Percentiles rank a stretch among this genome's conserved stretches.
Conservation (phyloP, 2,888 invertebrate species). For the Rhaphigaster nebulosa region DNA sequence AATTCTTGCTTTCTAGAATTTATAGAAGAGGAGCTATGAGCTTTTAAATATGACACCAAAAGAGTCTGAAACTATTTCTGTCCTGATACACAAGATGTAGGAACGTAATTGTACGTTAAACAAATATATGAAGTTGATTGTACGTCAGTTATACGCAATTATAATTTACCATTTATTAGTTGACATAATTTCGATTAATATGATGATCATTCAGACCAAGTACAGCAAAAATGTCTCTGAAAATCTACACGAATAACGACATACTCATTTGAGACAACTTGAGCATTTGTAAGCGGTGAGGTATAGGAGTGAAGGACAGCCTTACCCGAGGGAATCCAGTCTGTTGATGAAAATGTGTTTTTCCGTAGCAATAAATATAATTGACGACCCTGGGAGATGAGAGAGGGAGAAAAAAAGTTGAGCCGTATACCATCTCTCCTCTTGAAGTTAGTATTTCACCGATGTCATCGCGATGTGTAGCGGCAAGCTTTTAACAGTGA, state of each 20-base stretch:
- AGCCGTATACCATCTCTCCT: not conserved
- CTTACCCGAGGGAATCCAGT: not conserved
- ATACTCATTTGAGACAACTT: not conserved
- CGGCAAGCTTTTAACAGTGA: not conserved
- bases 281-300: not conserved
- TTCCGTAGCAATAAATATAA: constrained; percentile 16
- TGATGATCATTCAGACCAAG: no score
- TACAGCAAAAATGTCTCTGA: not conserved
- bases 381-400: constrained; percentile 1
- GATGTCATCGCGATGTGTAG: not conserved
- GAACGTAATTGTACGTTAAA: no score
- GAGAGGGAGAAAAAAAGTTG: not conserved
- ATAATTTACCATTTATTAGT: no score
- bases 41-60: no score
- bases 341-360: constrained; percentile 35
- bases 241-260: not conserved
- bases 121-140: no score
- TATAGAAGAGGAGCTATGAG: no score
- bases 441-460: not conserved
- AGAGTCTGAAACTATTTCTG: no score
- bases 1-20: no score
- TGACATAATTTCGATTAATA: no score
- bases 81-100: no score
- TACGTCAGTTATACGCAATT: no score
- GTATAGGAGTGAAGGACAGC: not conserved